These are phyloP conservation scores for Stomatorhinus ivindoensis DNA, from an alignment of 2,113 vertebrate species.

Conservation along the genomic window DNA sequence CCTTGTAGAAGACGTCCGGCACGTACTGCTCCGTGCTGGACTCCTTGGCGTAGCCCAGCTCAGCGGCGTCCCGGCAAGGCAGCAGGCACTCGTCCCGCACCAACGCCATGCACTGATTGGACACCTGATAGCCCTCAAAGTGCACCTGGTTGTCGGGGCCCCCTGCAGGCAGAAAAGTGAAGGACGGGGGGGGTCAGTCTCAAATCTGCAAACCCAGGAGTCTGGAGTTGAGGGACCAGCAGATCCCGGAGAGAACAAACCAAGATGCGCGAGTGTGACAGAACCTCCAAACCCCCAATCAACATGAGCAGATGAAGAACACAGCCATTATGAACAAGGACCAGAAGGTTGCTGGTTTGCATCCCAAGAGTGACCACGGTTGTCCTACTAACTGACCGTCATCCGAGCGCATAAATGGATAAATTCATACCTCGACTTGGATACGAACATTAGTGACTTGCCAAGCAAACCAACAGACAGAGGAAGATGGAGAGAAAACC, in stretches of 20 bases:
- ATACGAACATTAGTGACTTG: neutral
- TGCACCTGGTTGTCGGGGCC: slow-evolving; percentile 98
- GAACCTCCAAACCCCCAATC: neutral
- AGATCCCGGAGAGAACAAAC: neutral
- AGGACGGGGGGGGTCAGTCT: neutral
- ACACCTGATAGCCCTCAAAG: slow-evolving; percentile 97
- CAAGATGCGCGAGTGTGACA: neutral
- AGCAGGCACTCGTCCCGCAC: slow-evolving; percentile 91
- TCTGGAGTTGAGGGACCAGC: neutral
- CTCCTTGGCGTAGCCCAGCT: slow-evolving; percentile 93
- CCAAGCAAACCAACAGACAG: neutral
- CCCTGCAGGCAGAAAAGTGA: slow-evolving; percentile 55
- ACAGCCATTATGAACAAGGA: neutral
- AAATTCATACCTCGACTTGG: neutral
- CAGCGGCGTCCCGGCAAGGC: slow-evolving; percentile 84
- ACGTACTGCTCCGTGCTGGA: slow-evolving; percentile 95
- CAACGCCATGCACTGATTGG: slow-evolving; percentile 97
- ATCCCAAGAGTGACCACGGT: neutral
- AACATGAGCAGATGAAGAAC: neutral
- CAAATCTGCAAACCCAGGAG: neutral
- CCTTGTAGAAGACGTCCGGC: slow-evolving; percentile 97
- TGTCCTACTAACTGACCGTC: neutral
- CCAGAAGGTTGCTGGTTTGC: neutral
- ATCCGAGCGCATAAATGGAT: neutral
- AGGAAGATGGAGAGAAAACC: neutral